These are phyloP conservation scores for Suillia variegata DNA, from an alignment of 2,888 invertebrate species.

Conservation along the genomic window DNA sequence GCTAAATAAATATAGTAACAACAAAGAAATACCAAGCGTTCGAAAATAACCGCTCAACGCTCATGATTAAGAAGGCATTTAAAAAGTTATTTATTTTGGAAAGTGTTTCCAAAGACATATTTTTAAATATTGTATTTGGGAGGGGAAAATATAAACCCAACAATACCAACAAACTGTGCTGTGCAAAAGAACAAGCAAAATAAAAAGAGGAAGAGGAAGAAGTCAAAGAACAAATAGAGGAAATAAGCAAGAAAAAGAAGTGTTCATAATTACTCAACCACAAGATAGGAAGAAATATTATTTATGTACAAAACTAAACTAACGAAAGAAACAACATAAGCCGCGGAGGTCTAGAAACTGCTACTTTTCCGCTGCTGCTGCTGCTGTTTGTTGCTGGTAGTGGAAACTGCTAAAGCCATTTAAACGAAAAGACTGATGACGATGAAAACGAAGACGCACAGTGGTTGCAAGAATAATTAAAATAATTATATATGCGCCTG, in stretches of 20 bases:
- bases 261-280: constrained; percentile 24
- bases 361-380: too few species aligned
- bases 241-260: neutral
- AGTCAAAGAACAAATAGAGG: too few species aligned
- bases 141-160: neutral
- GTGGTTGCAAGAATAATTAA: too few species aligned
- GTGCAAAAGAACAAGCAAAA: neutral
- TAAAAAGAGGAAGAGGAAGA: neutral
- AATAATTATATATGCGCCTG: too few species aligned
- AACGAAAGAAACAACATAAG: neutral
- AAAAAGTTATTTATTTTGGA: constrained; percentile 11
- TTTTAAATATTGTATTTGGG: neutral
- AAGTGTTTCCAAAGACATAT: constrained; percentile 24
- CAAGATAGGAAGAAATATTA: constrained; percentile 3
- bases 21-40: neutral
- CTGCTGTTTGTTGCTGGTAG: too few species aligned
- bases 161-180: neutral
- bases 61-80: constrained; percentile 9
- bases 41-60: constrained; percentile 4
- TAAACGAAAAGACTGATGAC: neutral
- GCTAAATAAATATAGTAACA: constrained; percentile 31
- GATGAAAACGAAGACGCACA: neutral
- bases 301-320: neutral
- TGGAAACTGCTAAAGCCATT: too few species aligned
- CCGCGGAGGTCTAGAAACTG: constrained; percentile 19